Evolutionary conservation across 2,113 vertebrate species (phyloP), one percentile per base, ranked within the genome.

Genomic region (Embiotoca jacksoni): DNA sequence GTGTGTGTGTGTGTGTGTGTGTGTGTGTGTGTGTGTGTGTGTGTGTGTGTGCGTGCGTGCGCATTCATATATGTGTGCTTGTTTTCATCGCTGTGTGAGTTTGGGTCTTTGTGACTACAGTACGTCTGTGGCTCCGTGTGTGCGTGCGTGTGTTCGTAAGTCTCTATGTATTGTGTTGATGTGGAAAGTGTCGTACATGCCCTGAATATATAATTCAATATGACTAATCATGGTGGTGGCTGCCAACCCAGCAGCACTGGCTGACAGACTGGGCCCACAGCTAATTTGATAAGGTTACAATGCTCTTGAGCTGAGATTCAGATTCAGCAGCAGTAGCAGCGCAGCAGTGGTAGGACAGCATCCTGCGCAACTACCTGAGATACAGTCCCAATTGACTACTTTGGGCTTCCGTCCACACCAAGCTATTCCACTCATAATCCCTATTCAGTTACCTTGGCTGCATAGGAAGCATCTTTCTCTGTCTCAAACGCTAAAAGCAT

Each of bases 191-290:
- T 83, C 78, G 77, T 84, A 84, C 89, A 93, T 93, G 89, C 85
- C 92, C 89, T 87, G 89, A 92, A 93, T 94, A 88, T 92, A 93
- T 95, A 93, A 95, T 94, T 94, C 93, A 93, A 93, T 93, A 94
- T 95, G 93, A 94, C 93, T 94, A 94, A 94, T 95, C 93, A 93
- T 83, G 90, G 89, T 83, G 90, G 90, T 89, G 87, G 82, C 88
- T 94, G 94, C 93, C 94, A 94, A 88, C 82, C 90, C 79, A 84
- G 91, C 87, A 91, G 85, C 86, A 80, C 85, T 70, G 82, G 73
- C 91, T 94, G 92, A 94, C 93, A 94, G 90, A 90, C 92, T 92
- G 88, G 88, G 91, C 86, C 91, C 89, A 90, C 82, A 90, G 88
- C 93, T 94, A 92, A 94, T 95, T 94, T 84, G 91, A 94, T 93